Base-by-base conservation (phyloP, 2,888 invertebrate species). In the Notocelia uddmanniana region DNA sequence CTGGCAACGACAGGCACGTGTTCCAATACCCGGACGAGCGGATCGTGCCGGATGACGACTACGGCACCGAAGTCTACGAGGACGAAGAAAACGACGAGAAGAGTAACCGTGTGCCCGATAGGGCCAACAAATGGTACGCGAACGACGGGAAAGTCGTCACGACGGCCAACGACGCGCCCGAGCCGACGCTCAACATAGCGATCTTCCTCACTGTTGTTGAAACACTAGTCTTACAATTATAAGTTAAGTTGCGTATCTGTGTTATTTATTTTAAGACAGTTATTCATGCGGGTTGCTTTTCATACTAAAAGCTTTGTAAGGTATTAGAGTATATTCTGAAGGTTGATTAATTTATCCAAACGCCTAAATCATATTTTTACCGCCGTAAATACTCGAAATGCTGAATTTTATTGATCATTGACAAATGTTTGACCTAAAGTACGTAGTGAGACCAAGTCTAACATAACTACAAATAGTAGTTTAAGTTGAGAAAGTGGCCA, bases 41-140 rank as follows among this genome's bases (percentile, higher is more conserved):
- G 70, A 83, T 88, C 75, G 84, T 88, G 3, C 83, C 89, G 0
- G 91, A 93, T 57, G 93, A 93, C 71, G 93, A 93, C 50, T 93
- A 94, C 76, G 90, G 89, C 13, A 88, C 88, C 1, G 92, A 92
- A 74, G 77, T 84, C 0, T 93, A 92, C 76, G 93, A 93, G 10
- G 78, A 86, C 21, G 88, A 88, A 15, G 83, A 78, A 23, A 86
- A 88, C 48, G 85, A 82, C 69, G 85, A 90, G 74, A 92, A 92
- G 75, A 92, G 86, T 76, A 94, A 94, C 78, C 83, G 93, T 69
- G 92, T 94, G 1, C 92, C 92, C 3, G 94, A 94, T 74, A 86
- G 91, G 19, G 93, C 94, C 3, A 94, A 94, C 80, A 94, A 94
- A 84, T 94, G 94, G 94, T 92, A 93, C 79, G 88, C 93, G 1